phyloP scores from a whole-genome alignment of 2,113 vertebrate species.

The Microcebus jonahi region DNA sequence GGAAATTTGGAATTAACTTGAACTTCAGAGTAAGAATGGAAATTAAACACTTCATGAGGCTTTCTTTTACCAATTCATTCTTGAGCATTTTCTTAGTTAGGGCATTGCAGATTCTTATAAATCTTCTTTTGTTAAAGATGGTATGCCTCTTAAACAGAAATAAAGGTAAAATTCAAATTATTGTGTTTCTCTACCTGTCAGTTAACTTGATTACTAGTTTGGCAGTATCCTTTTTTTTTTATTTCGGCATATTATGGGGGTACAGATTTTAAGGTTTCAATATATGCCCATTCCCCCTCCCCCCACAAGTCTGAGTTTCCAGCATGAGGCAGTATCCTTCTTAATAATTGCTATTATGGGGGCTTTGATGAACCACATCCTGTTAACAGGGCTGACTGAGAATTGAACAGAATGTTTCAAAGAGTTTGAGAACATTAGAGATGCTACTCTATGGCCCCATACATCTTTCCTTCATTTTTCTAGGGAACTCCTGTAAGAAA shows the following conservation, averaged over 20 bases:
- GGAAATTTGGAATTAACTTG: constrained; percentile 2
- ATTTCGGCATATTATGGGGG: too few relatives aligned
- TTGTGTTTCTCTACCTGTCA: neutral
- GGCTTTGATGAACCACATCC: neutral
- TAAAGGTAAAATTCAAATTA: constrained; percentile 23
- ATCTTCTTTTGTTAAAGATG: neutral
- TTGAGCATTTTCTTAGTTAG: neutral
- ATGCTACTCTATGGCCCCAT: neutral
- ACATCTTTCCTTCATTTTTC: constrained; percentile 29
- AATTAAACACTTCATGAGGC: neutral
- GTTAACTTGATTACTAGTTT: neutral
- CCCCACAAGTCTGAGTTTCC: too few relatives aligned
- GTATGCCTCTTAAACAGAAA: neutral
- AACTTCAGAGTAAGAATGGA: neutral
- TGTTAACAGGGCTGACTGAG: neutral
- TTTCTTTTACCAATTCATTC: constrained; percentile 35
- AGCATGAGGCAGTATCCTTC: neutral
- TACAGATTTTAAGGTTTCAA: too few relatives aligned
- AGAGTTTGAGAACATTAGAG: neutral
- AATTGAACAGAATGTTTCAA: neutral
- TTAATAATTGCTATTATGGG: neutral
- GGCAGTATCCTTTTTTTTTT: neutral
- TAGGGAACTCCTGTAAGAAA: neutral
- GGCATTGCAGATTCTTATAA: neutral
- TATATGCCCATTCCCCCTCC: too few relatives aligned